Evolutionary conservation across 2,113 vertebrate species (phyloP), one percentile per base, ranked within the genome.

Genomic region (Clarias gariepinus): DNA sequence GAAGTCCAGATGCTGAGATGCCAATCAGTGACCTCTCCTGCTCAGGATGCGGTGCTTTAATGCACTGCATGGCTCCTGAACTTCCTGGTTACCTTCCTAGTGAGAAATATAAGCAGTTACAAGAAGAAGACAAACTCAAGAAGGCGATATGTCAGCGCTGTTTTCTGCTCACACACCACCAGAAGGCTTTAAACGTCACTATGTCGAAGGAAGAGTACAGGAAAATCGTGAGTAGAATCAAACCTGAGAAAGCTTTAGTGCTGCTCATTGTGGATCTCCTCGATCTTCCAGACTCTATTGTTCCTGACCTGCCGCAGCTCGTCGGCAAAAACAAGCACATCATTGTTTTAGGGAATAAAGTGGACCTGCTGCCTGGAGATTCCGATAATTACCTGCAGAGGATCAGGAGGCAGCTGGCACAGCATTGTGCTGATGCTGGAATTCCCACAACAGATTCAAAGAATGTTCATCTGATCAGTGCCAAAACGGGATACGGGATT

Each of bases 401-500:
- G 16, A 92, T 98, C 85, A 93, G 88, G 71, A 86, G 87, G 1
- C 94, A 89, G 8, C 91, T 98, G 25, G 30, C 25, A 0, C 81
- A 79, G 0, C 95, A 93, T 76, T 97, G 97, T 8, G 41, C 33
- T 10, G 87, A 88, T 0, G 92, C 91, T 0, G 95, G 96, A 0
- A 85, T 95, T 47, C 60, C 87, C 4, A 4, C 9, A 0, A 85
- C 78, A 0, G 0, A 0, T 2, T 84, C 92, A 69, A 92, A 93
- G 9, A 97, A 96, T 0, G 60, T 97, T n/a, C 95, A 97, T 63
- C 93, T 99, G 64, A 95, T 99, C 88, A 99, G 98, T 55, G 97
- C 97, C 82, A 99, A 97, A 93, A 99, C 97, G 0, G 98, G 97
- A 9, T 99, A 95, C 2, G 98, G 98, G 0, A 8, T 99, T 0